phyloP scores from a whole-genome alignment of 2,113 vertebrate species.

The Platichthys stellatus region DNA sequence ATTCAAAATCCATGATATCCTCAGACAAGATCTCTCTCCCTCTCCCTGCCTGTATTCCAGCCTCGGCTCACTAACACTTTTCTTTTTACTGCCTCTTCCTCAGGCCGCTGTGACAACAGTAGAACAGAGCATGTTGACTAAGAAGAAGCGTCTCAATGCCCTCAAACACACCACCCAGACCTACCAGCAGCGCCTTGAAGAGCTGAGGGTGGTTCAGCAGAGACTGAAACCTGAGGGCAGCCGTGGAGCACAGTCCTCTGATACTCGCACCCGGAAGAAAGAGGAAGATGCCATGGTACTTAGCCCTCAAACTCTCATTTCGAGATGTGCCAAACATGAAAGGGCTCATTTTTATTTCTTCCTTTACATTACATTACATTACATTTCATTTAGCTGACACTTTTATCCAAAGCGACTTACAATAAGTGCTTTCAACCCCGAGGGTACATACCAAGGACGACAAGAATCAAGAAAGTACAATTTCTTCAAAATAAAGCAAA shows the following conservation, averaged over 20 bases:
- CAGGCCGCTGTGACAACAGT: constrained; percentile 78
- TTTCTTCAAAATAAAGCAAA: too few species aligned
- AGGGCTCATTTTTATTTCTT: not conserved
- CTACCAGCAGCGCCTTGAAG: constrained; percentile 67
- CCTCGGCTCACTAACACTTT: not conserved
- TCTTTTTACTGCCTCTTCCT: not conserved
- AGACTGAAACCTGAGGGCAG: constrained; percentile 57
- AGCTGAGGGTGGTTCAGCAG: constrained; percentile 78
- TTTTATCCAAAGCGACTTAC: too few species aligned
- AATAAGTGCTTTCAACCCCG: too few species aligned
- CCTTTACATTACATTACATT: not conserved
- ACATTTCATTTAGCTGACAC: too few species aligned
- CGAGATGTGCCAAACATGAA: not conserved
- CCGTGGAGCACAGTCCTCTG: constrained; percentile 14
- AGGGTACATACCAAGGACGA: too few species aligned
- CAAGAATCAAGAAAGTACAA: too few species aligned
- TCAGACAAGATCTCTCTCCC: too few species aligned
- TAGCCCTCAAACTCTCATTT: not conserved
- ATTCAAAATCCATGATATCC: too few species aligned
- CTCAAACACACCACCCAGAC: constrained; percentile 79
- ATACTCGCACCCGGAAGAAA: constrained; percentile 13
- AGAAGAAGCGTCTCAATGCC: constrained; percentile 84
- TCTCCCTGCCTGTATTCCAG: not conserved
- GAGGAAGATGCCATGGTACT: constrained; percentile 84
- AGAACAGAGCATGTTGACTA: constrained; percentile 82